Evolutionary conservation across 2,797 vertebrate genomes (phyloP), one percentile per base, ranked within the genome.

Genomic region (Limnodromus scolopaceus): DNA sequence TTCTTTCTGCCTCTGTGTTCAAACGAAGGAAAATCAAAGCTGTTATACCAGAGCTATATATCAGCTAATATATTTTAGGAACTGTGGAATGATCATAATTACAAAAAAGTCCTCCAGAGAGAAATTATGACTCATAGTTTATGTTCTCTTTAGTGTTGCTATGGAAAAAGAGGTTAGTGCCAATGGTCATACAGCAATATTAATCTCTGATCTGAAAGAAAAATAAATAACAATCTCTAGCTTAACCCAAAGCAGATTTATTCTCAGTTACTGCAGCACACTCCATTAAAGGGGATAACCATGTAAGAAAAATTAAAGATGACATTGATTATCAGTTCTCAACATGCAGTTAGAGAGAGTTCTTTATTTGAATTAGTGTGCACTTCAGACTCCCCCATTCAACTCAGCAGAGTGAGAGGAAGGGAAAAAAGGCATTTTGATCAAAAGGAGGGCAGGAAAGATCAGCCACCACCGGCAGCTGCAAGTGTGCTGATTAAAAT

Each of bases 121-220:
- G 92, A 94, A 97, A 96, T 93, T 91, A 96, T 98, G 97, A 98
- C 96, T 98, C 97, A 97, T 84, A 85, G 95, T 90, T 97, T 97
- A 96, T 96, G 89, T 96, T 97, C 96, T 94, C 96, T 96, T 96
- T 95, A 75, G 65, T 82, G 95, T 98, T 98, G 97, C 96, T 97
- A 94, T 97, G 97, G 97, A 96, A 97, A 98, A 97, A 86, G 93
- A 93, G 91, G 92, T 75, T 93, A 72, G 75, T 87, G 96, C 94
- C 96, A 96, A 49, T 87, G 85, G 94, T 97, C 80, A 90, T 84
- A 91, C 81, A 84, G 68, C 65, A 63, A 80, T 88, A 95, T 96
- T 96, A 93, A 92, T 97, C 95, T 94, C 89, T 71, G 58, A 96
- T 98, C 86, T 96, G 95, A 96, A 97, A 94, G 88, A 69, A 88